A percentile compares a stretch with the other conserved stretches of the same genome.
Evolutionary conservation across 2,888 invertebrate species (phyloP).

Genomic region (Caenorhabditis sp.): DNA sequence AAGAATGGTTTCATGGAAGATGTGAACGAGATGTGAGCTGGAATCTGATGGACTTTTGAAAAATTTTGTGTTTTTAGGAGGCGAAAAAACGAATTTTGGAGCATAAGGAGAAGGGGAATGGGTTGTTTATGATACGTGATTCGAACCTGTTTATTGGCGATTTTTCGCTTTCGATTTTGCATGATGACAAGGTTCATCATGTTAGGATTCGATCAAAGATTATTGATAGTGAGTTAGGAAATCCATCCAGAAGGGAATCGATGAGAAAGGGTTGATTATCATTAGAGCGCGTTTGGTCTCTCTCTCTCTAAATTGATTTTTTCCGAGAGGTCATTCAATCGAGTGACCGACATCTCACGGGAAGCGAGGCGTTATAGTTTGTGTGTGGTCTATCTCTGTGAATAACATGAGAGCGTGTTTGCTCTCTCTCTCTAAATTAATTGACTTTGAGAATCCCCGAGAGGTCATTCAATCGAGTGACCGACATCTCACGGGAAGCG

Average conservation of each 20-base stretch:
- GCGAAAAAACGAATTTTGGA: constrained; percentile 61
- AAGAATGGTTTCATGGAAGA: constrained; percentile 71
- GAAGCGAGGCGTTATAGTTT: too few species aligned
- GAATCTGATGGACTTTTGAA: neutral
- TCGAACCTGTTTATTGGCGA: constrained; percentile 87
- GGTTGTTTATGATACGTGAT: constrained; percentile 91
- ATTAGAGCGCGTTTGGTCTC: too few species aligned
- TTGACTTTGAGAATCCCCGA: too few species aligned
- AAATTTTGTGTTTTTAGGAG: constrained; percentile 25
- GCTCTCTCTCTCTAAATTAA: too few species aligned
- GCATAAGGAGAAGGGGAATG: constrained; percentile 78
- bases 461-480: too few species aligned
- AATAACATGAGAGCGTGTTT: too few species aligned
- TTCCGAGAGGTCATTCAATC: too few species aligned
- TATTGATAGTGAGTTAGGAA: constrained; percentile 49
- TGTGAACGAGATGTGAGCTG: constrained; percentile 57
- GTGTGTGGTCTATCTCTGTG: too few species aligned
- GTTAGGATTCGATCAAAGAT: constrained; percentile 66
- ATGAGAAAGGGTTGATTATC: constrained; percentile 58
- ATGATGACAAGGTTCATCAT: constrained; percentile 66
- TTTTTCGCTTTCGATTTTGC: constrained; percentile 91
- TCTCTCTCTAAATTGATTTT: too few species aligned
- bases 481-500: too few species aligned
- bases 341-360: too few species aligned
- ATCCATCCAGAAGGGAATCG: constrained; percentile 66